phyloP scores from a whole-genome alignment of 2,888 invertebrate genomes.

The Keiferia lycopersicella region DNA sequence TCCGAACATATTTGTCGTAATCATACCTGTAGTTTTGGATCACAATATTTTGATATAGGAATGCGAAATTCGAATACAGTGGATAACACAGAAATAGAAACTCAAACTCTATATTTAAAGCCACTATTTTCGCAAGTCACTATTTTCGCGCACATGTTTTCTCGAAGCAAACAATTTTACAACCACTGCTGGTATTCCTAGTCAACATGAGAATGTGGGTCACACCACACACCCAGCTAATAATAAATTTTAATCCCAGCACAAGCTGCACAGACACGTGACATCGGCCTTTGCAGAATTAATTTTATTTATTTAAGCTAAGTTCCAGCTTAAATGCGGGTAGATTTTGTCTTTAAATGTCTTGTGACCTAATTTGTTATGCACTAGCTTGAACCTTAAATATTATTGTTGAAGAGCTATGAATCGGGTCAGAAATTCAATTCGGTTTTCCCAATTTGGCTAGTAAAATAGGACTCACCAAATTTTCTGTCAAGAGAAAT shows the following conservation, averaged over 20 bases:
- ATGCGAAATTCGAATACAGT: too few relatives aligned
- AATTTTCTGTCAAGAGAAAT: too few relatives aligned
- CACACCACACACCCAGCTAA: not conserved
- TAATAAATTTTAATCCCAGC: slow-evolving; percentile 9
- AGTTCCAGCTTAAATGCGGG: slow-evolving; percentile 1
- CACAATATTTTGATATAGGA: too few relatives aligned
- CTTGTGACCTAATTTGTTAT: not conserved
- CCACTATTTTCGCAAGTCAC: not conserved
- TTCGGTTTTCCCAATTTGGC: too few relatives aligned
- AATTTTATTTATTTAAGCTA: not conserved
- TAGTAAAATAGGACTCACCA: too few relatives aligned
- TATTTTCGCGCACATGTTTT: not conserved
- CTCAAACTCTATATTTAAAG: not conserved
- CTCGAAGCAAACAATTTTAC: not conserved
- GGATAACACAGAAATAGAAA: too few relatives aligned
- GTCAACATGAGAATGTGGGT: not conserved
- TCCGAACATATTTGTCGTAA: too few relatives aligned
- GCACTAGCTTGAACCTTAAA: not conserved
- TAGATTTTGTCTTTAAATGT: not conserved
- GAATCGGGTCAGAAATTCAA: not conserved
- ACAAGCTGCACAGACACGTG: not conserved
- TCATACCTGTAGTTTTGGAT: too few relatives aligned
- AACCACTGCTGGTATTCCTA: not conserved
- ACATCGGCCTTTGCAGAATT: slow-evolving; percentile 13
- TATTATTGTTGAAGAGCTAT: not conserved